Conservation (phyloP, 2,888 invertebrate genomes). For the Lysandra coridon region DNA sequence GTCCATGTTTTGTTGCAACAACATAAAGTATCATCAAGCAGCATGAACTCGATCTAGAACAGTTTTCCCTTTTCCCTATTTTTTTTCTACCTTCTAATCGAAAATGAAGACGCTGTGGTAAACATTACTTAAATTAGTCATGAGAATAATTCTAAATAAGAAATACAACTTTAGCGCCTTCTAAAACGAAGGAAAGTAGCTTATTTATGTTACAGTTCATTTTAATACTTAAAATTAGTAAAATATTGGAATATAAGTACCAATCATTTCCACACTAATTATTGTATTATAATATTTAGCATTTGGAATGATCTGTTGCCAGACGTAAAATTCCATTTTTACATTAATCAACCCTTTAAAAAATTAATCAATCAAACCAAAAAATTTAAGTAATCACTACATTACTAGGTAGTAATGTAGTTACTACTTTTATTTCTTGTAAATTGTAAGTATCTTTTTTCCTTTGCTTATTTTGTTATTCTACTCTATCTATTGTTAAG, state of each 20-base stretch:
- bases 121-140: conserved; percentile 39
- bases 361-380: not conserved
- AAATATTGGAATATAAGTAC: conserved; percentile 27
- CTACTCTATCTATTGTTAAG: not conserved
- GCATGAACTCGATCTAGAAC: not conserved
- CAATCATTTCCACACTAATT: conserved; percentile 1
- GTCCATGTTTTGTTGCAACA: not conserved
- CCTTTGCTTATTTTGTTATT: not conserved
- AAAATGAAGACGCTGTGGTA: conserved; percentile 41
- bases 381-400: too few species aligned
- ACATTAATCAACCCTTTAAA: not conserved
- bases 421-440: too few species aligned
- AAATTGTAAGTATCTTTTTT: not conserved
- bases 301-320: conserved; percentile 26
- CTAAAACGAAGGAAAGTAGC: conserved; percentile 66
- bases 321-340: not conserved
- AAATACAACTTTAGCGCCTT: conserved; percentile 53
- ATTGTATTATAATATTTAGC: not conserved
- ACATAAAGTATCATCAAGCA: not conserved
- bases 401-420: too few species aligned
- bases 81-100: conserved; percentile 38
- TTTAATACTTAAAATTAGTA: conserved; percentile 16
- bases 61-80: conserved; percentile 37
- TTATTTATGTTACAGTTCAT: conserved; percentile 35
- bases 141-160: conserved; percentile 42